A percentile compares a stretch with the other conserved stretches of the same genome.
These are phyloP conservation scores for Donacobius atricapilla DNA, from an alignment of 2,113 vertebrate species.

Conservation along the genomic window DNA sequence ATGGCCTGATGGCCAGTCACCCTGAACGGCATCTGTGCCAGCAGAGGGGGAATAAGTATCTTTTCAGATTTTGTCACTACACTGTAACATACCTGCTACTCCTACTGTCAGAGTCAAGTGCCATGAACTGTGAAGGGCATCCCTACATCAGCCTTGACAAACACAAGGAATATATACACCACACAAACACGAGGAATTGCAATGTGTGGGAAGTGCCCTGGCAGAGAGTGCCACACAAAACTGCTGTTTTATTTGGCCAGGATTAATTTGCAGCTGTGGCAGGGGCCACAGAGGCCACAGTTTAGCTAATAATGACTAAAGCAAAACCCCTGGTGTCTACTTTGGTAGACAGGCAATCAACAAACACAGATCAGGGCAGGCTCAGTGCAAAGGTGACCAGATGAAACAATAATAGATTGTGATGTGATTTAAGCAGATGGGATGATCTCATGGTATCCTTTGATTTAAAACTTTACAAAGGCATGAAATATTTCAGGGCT, in stretches of 20 bases:
- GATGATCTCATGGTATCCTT: background rate
- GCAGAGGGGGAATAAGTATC: background rate
- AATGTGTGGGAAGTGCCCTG: background rate
- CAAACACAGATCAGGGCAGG: background rate
- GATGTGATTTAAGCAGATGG: background rate
- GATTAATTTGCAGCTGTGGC: background rate
- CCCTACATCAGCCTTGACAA: background rate
- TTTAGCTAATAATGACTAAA: background rate
- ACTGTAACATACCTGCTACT: background rate
- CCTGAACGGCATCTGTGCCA: background rate
- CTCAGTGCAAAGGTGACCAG: background rate
- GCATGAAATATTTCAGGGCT: background rate
- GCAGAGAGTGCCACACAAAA: background rate
- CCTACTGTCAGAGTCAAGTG: background rate
- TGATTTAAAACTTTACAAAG: conserved; percentile 4
- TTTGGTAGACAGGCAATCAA: background rate
- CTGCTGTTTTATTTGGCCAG: background rate
- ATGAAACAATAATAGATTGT: background rate
- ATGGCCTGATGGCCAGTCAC: background rate
- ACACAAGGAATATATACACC: too few species aligned
- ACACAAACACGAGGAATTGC: background rate
- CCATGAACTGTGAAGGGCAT: background rate
- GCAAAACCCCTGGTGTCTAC: background rate
- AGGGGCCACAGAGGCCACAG: background rate
- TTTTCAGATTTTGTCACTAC: background rate